Percentiles rank a stretch among this genome's conserved stretches.
Evolutionary conservation across 2,888 invertebrate species (phyloP).

Genomic region (Argyra leucocephala): DNA sequence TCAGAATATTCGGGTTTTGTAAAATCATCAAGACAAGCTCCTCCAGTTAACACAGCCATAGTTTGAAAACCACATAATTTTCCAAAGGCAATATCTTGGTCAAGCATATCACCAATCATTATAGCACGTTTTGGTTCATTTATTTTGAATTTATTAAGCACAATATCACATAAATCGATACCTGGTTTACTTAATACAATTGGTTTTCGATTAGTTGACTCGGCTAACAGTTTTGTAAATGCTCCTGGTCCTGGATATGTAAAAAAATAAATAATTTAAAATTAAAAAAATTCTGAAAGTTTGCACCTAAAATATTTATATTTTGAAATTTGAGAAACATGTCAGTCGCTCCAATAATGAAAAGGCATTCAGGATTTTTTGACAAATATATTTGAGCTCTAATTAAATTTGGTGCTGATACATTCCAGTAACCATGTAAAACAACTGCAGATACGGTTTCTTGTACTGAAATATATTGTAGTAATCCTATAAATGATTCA

Average conservation of each 20-base stretch:
- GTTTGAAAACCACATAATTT: constrained; percentile 60
- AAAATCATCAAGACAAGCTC: constrained; percentile 29
- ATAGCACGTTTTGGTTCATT: constrained; percentile 55
- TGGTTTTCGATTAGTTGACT: constrained; percentile 36
- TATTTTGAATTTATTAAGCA: constrained; percentile 40
- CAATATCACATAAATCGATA: constrained; percentile 34
- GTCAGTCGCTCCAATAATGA: constrained; percentile 42
- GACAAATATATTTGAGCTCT: constrained; percentile 42
- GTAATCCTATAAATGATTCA: not conserved
- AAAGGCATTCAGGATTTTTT: constrained; percentile 39
- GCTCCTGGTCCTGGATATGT: constrained; percentile 27
- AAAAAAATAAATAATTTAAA: not conserved
- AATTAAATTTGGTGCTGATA: constrained; percentile 41
- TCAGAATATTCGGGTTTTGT: constrained; percentile 25
- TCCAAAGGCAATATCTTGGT: constrained; percentile 71
- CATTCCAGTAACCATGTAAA: constrained; percentile 42
- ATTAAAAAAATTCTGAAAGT: constrained; percentile 23
- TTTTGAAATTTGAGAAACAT: constrained; percentile 34
- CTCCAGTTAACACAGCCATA: constrained; percentile 58
- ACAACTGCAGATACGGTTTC: constrained; percentile 44
- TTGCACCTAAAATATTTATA: constrained; percentile 38
- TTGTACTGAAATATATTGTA: constrained; percentile 24
- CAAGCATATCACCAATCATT: constrained; percentile 79
- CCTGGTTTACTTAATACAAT: constrained; percentile 45
- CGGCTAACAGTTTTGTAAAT: constrained; percentile 30